These are phyloP conservation scores for Pachliopta kotzebuea DNA, from an alignment of 2,888 invertebrate species.

Conservation along the genomic window DNA sequence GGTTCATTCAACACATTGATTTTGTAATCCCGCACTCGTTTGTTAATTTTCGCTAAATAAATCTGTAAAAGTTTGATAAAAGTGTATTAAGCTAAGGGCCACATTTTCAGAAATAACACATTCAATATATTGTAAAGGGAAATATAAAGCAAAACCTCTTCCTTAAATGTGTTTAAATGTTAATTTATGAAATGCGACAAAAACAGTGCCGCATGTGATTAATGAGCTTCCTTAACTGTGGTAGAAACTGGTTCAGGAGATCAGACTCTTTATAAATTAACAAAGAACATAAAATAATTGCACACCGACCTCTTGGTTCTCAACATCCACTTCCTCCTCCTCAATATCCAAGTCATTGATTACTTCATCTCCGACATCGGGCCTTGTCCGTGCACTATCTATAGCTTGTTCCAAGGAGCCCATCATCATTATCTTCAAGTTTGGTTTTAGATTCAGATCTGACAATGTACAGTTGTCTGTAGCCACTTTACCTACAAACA, in stretches of 20 bases:
- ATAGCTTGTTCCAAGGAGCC: constrained; percentile 96
- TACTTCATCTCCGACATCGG: constrained; percentile 91
- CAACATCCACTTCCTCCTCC: constrained; percentile 86
- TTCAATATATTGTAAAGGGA: no score
- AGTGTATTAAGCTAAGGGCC: neutral
- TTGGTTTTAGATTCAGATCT: constrained; percentile 89
- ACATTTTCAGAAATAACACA: neutral
- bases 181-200: no score
- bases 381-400: constrained; percentile 89
- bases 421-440: constrained; percentile 98
- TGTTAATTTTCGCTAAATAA: constrained; percentile 90
- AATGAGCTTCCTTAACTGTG: no score
- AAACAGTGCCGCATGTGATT: no score
- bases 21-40: constrained; percentile 90
- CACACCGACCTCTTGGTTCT: constrained; percentile 65
- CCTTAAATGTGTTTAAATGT: no score
- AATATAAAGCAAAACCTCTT: no score
- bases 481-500: constrained; percentile 88
- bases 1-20: constrained; percentile 91
- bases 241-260: no score
- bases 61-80: constrained; percentile 61
- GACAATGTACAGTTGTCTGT: constrained; percentile 89
- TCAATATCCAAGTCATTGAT: constrained; percentile 95
- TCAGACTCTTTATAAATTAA: no score
- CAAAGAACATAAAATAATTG: no score